phyloP scores from a whole-genome alignment of 2,797 vertebrate genomes.

The Rhinella marina region DNA sequence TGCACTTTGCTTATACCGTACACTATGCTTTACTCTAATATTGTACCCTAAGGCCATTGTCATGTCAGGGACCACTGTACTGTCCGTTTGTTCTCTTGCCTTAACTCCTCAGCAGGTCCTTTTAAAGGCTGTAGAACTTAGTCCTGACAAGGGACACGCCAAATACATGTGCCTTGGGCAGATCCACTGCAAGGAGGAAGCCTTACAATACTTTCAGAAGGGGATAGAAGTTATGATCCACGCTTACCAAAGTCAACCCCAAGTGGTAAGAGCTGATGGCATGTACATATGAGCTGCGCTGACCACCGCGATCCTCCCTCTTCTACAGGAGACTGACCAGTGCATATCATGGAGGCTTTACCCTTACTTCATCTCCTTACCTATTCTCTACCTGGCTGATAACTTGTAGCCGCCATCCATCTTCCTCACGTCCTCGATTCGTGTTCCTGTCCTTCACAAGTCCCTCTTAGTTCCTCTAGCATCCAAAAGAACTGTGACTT shows the following conservation, averaged over 20 bases:
- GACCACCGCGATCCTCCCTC: neutral
- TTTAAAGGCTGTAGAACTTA: constrained; percentile 76
- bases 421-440: neutral
- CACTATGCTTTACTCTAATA: neutral
- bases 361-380: neutral
- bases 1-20: neutral
- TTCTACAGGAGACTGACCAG: neutral
- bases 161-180: constrained; percentile 87
- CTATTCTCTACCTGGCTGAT: neutral
- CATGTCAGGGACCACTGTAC: neutral
- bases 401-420: neutral
- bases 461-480: neutral
- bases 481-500: neutral
- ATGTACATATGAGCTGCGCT: too few species aligned
- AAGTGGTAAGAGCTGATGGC: constrained; percentile 66
- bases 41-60: neutral
- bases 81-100: constrained; percentile 51
- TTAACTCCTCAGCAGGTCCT: constrained; percentile 76
- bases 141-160: constrained; percentile 79
- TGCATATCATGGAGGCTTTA: neutral
- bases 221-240: constrained; percentile 77
- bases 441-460: neutral
- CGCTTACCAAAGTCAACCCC: constrained; percentile 70
- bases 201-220: constrained; percentile 77
- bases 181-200: constrained; percentile 78